phyloP scores from a whole-genome alignment of 2,888 invertebrate genomes.

The Ametastegia equiseti region DNA sequence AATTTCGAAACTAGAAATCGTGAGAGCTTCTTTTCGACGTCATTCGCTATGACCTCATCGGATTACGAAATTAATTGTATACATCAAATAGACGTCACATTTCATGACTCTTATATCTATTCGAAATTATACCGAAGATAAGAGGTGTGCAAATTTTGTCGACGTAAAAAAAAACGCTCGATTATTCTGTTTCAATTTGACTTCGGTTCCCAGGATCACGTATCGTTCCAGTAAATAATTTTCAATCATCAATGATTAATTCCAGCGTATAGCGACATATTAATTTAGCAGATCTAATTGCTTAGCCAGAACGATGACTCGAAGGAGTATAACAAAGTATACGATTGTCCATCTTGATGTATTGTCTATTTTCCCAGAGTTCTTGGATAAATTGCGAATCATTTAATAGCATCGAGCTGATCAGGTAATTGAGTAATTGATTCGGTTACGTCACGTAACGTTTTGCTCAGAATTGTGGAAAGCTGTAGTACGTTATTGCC shows the following conservation, averaged over 20 bases:
- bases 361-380: background rate
- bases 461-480: conserved; percentile 23
- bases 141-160: background rate
- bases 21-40: background rate
- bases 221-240: background rate
- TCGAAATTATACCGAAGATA: background rate
- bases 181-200: background rate
- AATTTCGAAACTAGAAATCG: background rate
- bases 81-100: background rate
- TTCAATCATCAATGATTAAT: background rate
- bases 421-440: conserved; percentile 9
- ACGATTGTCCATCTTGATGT: background rate
- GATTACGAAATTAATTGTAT: background rate
- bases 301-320: conserved; percentile 3
- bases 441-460: background rate
- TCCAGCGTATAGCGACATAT: background rate
- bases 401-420: background rate
- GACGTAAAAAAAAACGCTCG: background rate
- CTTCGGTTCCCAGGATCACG: background rate
- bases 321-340: background rate
- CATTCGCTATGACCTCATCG: background rate
- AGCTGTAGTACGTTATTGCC: background rate
- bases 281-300: background rate
- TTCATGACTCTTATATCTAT: background rate
- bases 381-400: background rate